Base-by-base conservation (phyloP, 2,113 vertebrate genomes). In the Anguilla japonica region DNA sequence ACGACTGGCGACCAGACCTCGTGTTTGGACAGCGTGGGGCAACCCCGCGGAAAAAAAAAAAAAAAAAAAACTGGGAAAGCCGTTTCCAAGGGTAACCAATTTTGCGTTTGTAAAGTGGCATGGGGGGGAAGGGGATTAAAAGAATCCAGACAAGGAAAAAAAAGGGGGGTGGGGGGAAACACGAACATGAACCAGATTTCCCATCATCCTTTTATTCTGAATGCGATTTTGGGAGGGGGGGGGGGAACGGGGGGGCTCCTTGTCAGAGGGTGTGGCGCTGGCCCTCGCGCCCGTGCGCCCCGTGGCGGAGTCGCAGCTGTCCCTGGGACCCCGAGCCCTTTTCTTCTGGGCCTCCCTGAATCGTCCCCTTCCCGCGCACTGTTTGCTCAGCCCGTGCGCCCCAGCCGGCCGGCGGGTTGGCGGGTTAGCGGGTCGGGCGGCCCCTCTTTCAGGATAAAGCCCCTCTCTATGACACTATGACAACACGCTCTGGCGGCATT, bases 401-500 rank as follows among this genome's bases (percentile, higher is more conserved):
- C 89, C 87, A 87, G 80, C 63, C 0, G 63, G 80, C 20, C 2
- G 46, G 81, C 15, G 41, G 50, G 50, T 1, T 9, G 5, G 43
- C 43, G 43, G 43, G 43, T 6, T 46, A 46, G 43, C 43, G 9
- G 43, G 43, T 9, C 5, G 43, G 43, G 1, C 13, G 50, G 81
- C 15, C 18, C 43, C 20, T 22, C 81, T 82, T 81, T 81, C 11
- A 82, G 41, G 26, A 82, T 43, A 82, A 82, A 46, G 41, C 43
- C 81, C 71, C 71, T 82, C 81, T 50, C 41, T 82, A 82, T 82
- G 81, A 94, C 91, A 87, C 84, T 87, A 88, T 88, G 85, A 84
- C 91, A 91, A 93, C 93, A 92, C 88, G 90, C 90, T 67, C 60
- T 85, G 41, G 81, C 90, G 92, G 90, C 91, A 90, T 93, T 94